Conservation (phyloP, 2,113 vertebrate genomes). For the Stomatorhinus ivindoensis region DNA sequence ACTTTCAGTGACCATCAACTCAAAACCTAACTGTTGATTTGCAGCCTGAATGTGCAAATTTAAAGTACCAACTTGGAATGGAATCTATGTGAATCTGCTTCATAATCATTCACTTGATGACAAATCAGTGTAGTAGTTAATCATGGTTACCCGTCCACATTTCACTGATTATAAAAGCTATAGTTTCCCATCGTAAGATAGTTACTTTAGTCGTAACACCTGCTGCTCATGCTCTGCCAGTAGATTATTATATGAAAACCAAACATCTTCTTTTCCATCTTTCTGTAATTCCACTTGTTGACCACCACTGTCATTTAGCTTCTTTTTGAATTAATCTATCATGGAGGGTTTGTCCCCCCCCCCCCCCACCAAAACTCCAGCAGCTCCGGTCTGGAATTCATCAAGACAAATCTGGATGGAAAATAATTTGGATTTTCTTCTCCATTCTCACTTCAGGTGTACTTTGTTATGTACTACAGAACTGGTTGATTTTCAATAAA, state of each 20-base stretch:
- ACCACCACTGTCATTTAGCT: not conserved
- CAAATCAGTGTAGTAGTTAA: not conserved
- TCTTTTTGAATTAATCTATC: not conserved
- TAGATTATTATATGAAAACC: not conserved
- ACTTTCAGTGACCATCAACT: not conserved
- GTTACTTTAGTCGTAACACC: not conserved
- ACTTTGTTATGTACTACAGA: not conserved
- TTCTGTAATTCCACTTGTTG: not conserved
- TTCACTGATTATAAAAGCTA: not conserved
- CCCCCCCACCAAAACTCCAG: not conserved
- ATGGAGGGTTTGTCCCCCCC: not conserved
- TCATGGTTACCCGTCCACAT: not conserved
- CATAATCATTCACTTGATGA: not conserved
- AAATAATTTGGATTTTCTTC: slow-evolving; percentile 1
- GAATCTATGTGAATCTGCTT: not conserved
- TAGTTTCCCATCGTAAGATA: not conserved
- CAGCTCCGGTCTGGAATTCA: not conserved
- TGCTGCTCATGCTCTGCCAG: not conserved
- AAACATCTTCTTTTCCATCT: not conserved
- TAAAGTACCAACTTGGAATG: not conserved
- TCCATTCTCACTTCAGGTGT: not conserved
- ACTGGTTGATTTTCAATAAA: not conserved
- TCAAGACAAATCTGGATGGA: not conserved
- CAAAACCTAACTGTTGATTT: not conserved
- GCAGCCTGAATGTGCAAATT: not conserved